Conservation (phyloP, 2,797 vertebrate genomes). For the Clarias fuscus region DNA sequence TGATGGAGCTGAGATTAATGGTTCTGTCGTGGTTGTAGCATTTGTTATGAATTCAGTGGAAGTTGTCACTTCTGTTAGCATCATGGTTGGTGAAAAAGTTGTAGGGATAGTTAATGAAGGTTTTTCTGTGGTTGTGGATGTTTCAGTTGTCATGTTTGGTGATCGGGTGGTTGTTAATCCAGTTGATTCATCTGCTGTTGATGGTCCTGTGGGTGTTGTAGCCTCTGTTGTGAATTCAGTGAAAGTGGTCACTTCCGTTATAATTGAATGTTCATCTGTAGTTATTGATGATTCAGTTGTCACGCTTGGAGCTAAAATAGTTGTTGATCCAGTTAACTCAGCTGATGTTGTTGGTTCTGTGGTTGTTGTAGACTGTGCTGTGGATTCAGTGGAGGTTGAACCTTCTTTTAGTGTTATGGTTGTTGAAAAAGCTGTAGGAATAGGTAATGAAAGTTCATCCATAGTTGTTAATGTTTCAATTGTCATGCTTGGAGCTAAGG, state of each 20-base stretch:
- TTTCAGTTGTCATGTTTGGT: not conserved
- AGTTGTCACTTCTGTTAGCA: not conserved
- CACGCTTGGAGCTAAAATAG: not conserved
- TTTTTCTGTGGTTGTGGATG: not conserved
- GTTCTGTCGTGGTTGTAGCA: not conserved
- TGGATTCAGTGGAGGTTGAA: not conserved
- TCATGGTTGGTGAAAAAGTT: not conserved
- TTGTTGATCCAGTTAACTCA: too few relatives aligned
- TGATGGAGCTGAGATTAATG: too few relatives aligned
- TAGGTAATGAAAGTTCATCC: too few relatives aligned
- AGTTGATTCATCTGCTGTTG: not conserved
- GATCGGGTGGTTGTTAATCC: not conserved
- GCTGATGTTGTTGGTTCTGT: not conserved
- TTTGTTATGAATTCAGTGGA: not conserved
- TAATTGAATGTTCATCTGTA: not conserved
- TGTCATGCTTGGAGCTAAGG: not conserved
- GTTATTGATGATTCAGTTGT: not conserved
- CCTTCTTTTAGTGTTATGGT: too few relatives aligned
- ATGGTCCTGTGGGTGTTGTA: too few relatives aligned
- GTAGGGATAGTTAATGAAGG: not conserved
- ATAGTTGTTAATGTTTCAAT: not conserved
- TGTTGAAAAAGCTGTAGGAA: too few relatives aligned
- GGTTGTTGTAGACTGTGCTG: not conserved
- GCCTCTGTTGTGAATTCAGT: not conserved
- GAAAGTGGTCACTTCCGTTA: not conserved